A percentile compares a stretch with the other conserved stretches of the same genome.
phyloP scores from a whole-genome alignment of 2,113 vertebrate species.

The Planiliza haematocheilus region DNA sequence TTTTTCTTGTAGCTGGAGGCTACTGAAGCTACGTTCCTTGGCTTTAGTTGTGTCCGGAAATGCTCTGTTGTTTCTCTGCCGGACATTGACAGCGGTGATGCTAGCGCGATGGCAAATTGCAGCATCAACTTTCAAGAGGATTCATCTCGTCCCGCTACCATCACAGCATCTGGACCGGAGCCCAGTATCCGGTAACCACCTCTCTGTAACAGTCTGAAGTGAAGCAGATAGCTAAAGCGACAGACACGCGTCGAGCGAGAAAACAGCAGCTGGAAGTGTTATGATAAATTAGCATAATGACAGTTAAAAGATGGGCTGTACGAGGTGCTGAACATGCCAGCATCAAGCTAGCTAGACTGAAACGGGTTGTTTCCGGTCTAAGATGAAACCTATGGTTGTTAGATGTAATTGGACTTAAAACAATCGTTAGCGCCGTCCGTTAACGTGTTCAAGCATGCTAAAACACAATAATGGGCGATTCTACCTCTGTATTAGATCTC shows the following conservation, averaged over 20 bases:
- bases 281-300: conserved; percentile 18
- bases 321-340: conserved; percentile 22
- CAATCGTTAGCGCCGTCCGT: rapidly evolving
- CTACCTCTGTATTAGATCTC: too few species aligned
- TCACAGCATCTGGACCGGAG: conserved; percentile 20
- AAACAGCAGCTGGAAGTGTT: conserved; percentile 1
- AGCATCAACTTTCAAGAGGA: conserved; percentile 60
- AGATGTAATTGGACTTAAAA: too few species aligned
- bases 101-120: conserved; percentile 41
- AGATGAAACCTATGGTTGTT: neutral
- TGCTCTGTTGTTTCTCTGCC: too few species aligned
- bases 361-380: conserved; percentile 29
- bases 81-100: conserved; percentile 7
- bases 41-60: conserved; percentile 5
- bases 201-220: neutral
- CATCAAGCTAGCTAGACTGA: neutral
- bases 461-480: neutral
- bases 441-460: too few species aligned
- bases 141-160: conserved; percentile 10
- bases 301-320: neutral
- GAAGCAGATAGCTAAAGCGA: neutral
- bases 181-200: neutral
- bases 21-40: too few species aligned
- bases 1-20: neutral
- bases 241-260: too few species aligned